Evolutionary conservation across 2,888 invertebrate genomes (phyloP).

Genomic region (Drosophila prolongata): DNA sequence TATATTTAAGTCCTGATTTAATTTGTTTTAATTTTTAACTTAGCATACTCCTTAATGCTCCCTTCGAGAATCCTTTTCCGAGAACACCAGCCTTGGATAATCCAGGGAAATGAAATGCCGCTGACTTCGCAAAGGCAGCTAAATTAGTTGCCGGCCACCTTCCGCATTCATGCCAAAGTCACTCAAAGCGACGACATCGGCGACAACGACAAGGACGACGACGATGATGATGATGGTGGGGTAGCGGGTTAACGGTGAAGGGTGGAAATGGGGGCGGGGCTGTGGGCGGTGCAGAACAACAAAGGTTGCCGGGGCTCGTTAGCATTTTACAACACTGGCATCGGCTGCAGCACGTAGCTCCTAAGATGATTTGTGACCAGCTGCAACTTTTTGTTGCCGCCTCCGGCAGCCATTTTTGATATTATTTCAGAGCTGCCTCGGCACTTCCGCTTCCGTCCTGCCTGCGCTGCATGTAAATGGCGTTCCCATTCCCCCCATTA

Average conservation of each 20-base stretch:
- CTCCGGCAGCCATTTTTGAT: constrained; percentile 78
- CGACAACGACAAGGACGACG: constrained; percentile 40
- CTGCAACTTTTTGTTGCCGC: constrained; percentile 73
- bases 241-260: background rate
- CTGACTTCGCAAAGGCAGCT: constrained; percentile 58
- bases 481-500: constrained; percentile 18
- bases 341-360: constrained; percentile 54
- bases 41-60: too few relatives aligned
- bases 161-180: constrained; percentile 48
- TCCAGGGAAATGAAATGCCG: constrained; percentile 62
- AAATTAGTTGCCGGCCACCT: constrained; percentile 73
- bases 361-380: constrained; percentile 77
- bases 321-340: constrained; percentile 76
- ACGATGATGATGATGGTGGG: constrained; percentile 1
- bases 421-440: constrained; percentile 69
- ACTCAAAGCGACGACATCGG: constrained; percentile 54
- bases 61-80: background rate
- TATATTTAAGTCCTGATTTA: too few relatives aligned
- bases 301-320: constrained; percentile 73
- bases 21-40: too few relatives aligned
- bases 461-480: constrained; percentile 73
- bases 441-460: constrained; percentile 73
- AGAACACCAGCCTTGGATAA: constrained; percentile 25
- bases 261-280: background rate
- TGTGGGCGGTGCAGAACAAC: constrained; percentile 46